Base-by-base conservation (phyloP, 2,113 vertebrate genomes). In the Natator depressus region DNA sequence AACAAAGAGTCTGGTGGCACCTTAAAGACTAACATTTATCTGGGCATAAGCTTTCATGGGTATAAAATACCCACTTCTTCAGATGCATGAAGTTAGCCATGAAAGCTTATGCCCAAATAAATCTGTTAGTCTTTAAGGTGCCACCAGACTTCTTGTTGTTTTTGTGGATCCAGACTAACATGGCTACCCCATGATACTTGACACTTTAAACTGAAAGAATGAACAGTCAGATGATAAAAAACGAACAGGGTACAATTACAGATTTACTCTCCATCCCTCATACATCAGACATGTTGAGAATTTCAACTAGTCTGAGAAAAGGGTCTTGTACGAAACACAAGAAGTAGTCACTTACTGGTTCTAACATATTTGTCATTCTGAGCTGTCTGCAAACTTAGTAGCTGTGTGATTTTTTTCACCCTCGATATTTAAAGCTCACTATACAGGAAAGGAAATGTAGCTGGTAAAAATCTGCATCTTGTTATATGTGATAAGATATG, bases 261-360 rank as follows among this genome's bases (percentile, higher is more conserved):
- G 38, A 75, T 75, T 75, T 75, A 38, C 19, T 42, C 20, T 42
- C 35, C 38, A 42, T 75, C 12, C 38, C 38, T 75, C 38, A 75
- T 9, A n/a, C 5, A 2, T 38, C 69, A 72, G 16, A 65, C 6
- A 4, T 2, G 8, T 8, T 2, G 0, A 29, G 25, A 75, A 42
- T 42, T 75, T 42, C 20, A 75, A 25, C 38, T 42, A 75, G 69
- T 22, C 22, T 55, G 25, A 91, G 47, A 50, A 49, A 49, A 1
- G 0, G 31, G n/a, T 82, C n/a, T 29, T 78, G n/a, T 42, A 25
- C 42, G 42, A 9, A 76, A 65, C 3, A 20, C 3, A 49, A 11
- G 11, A 85, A 91, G 80, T 10, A 5, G 10, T 42, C 82, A 49
- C 16, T 62, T 85, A 11, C 3, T 42, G 27, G 20, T 42, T 38